These are phyloP conservation scores for Rhadina sibilatrix DNA, from an alignment of 2,113 vertebrate genomes.

Conservation along the genomic window DNA sequence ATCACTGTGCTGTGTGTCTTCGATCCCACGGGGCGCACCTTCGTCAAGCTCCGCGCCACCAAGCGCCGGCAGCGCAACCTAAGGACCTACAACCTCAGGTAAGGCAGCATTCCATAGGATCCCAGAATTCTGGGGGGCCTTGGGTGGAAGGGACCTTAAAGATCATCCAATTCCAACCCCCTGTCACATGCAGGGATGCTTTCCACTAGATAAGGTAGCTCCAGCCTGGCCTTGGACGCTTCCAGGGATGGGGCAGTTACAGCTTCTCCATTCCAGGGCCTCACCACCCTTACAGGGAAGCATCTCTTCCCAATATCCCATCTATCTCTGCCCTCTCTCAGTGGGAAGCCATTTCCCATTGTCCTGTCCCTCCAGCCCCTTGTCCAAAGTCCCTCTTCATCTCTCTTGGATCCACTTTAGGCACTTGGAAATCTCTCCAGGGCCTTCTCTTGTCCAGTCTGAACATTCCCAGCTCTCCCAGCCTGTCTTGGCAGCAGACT, in stretches of 20 bases:
- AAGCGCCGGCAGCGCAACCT: conserved; percentile 94
- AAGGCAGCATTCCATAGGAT: background rate
- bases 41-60: conserved; percentile 95
- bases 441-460: background rate
- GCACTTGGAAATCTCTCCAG: background rate
- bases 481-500: background rate
- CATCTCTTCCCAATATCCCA: background rate
- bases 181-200: background rate
- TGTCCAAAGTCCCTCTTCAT: background rate
- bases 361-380: background rate
- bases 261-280: background rate
- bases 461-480: background rate
- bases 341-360: background rate
- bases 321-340: background rate
- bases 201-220: background rate
- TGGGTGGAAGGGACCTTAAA: background rate
- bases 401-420: background rate
- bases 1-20: conserved; percentile 97
- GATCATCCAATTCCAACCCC: background rate
- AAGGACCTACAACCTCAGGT: conserved; percentile 94
- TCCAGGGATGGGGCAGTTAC: background rate
- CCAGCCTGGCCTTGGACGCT: background rate
- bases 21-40: conserved; percentile 95
- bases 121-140: background rate
- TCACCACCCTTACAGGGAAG: background rate